Evolutionary conservation across 92 coral and sea anemone genomes (phyloP), one percentile per base, ranked within the genome.

Genomic region (Meandrina meandrites): DNA sequence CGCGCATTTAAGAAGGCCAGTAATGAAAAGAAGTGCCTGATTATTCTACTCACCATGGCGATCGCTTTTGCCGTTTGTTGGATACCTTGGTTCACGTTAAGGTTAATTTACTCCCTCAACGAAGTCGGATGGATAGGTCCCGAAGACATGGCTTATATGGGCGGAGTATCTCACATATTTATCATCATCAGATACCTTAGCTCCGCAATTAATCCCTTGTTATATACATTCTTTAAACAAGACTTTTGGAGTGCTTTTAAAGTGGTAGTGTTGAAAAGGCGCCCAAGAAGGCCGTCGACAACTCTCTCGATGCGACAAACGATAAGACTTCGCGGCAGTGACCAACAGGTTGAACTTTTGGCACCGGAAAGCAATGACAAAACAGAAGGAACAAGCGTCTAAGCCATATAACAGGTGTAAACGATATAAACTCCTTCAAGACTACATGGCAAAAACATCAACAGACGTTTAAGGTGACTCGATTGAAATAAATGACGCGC

Each of bases 221-320:
- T 85, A 68, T 85, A 85, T 76, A 78, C 88, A 5, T 85, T 85
- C 83, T 78, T 85, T 45, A 85, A 85, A 48, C 82, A 78, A 77
- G 88, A 85, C 69, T 77, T 85, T 50, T 85, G 82, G 82, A 69
- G 21, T 3, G 82, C 83, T 22, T 85, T 85, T 85, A 79, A 79
- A 22, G 75, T 64, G 19, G 82, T 85, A 0, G 75, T 76, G 31
- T 45, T 76, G 64, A 85, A 78, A 24, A 47, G 60, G 35, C 50
- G 64, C 1, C 35, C 82, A 47, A 76, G 73, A 47, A 62, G 32
- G 50, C 60, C 75, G 14, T 85, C 82, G 6, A 24, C 11, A 24
- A 21, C 58, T 45, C 35, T 8, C 4, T 51, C 80, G 18, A 57
- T 75, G 32, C 74, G 58, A 75, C 27, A 19, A 19, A 18, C 78